These are phyloP conservation scores for Linnaemya vulpina DNA, from an alignment of 2,888 invertebrate species.

Conservation along the genomic window DNA sequence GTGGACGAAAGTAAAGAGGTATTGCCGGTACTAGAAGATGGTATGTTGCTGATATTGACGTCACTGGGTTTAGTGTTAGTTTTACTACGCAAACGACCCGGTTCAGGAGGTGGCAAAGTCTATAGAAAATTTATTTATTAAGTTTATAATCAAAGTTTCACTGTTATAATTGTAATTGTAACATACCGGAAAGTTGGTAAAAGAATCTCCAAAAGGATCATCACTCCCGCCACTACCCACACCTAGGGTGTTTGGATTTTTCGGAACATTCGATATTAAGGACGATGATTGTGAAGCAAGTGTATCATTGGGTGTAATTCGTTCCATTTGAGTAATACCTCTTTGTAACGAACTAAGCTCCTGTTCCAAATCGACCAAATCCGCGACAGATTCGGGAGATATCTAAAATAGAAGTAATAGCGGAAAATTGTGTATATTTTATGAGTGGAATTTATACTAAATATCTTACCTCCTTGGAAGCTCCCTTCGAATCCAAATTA, in stretches of 20 bases:
- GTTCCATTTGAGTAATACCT: conserved; percentile 94
- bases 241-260: conserved; percentile 18
- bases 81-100: conserved; percentile 82
- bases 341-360: conserved; percentile 93
- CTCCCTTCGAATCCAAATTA: conserved; percentile 77
- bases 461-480: conserved; percentile 75
- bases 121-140: conserved; percentile 53
- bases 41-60: conserved; percentile 33
- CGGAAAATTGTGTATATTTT: too few species aligned
- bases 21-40: conserved; percentile 67
- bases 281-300: conserved; percentile 84
- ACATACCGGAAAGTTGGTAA: conserved; percentile 84
- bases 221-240: conserved; percentile 81
- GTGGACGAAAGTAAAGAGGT: conserved; percentile 75
- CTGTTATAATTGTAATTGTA: not conserved
- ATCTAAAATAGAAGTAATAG: conserved; percentile 75
- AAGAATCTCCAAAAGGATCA: conserved; percentile 91
- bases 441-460: not conserved
- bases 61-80: conserved; percentile 76
- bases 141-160: not conserved
- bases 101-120: conserved; percentile 82
- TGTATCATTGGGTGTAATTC: conserved; percentile 89
- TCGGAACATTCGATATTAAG: conserved; percentile 13
- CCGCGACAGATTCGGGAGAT: conserved; percentile 87
- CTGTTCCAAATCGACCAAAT: conserved; percentile 93